Conservation (phyloP, 2,888 invertebrate genomes). For the Drosophila barbarae region DNA sequence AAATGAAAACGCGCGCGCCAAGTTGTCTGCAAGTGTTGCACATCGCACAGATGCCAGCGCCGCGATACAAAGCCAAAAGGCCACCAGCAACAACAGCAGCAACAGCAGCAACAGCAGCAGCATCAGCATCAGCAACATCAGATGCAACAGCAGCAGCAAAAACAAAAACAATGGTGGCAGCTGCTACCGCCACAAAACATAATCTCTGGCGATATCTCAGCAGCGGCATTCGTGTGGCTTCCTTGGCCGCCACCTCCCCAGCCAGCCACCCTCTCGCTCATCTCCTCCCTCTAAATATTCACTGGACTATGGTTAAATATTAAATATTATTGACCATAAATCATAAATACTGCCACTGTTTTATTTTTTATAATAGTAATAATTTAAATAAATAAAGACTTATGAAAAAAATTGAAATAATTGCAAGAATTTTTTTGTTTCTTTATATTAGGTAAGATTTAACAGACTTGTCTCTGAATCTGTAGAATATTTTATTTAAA, state of each 20-base stretch:
- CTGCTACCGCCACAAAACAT: conserved; percentile 74
- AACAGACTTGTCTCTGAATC: neutral
- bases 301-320: conserved; percentile 1
- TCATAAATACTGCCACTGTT: neutral
- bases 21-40: conserved; percentile 74
- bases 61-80: conserved; percentile 73
- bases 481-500: no score
- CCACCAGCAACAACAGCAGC: conserved; percentile 46
- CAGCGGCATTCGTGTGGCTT: conserved; percentile 71
- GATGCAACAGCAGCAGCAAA: conserved; percentile 24
- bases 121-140: conserved; percentile 21
- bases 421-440: rapidly evolving
- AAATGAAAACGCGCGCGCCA: conserved; percentile 60
- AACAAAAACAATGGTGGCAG: conserved; percentile 75
- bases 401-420: neutral
- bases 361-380: neutral
- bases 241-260: conserved; percentile 47
- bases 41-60: conserved; percentile 73
- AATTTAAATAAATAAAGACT: no score
- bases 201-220: conserved; percentile 71
- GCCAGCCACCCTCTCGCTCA: conserved; percentile 7
- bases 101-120: conserved; percentile 18
- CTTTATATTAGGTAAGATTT: no score
- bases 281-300: neutral
- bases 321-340: neutral